Evolutionary conservation across 2,113 vertebrate genomes (phyloP).

Genomic region (Varanus salvator): DNA sequence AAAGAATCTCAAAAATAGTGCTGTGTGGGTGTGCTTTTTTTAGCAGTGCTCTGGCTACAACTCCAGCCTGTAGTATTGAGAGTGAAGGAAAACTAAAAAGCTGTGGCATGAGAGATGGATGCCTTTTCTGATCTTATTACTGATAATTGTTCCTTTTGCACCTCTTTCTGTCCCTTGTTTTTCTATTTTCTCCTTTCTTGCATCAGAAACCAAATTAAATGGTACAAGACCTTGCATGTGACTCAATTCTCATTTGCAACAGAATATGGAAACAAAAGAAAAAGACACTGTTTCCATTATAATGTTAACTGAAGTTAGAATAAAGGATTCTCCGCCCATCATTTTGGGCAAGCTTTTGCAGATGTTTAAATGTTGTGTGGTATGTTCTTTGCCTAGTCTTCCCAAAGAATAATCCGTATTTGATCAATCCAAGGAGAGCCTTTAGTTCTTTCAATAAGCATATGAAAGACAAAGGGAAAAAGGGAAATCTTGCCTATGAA

Average conservation of each 20-base stretch:
- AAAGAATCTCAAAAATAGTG: background rate
- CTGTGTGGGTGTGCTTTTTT: background rate
- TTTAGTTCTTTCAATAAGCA: background rate
- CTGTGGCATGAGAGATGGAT: slow-evolving; percentile 2
- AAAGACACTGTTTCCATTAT: background rate
- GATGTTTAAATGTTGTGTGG: background rate
- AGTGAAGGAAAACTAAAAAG: slow-evolving; percentile 10
- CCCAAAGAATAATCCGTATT: background rate
- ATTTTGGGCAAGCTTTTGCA: background rate
- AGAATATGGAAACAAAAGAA: background rate
- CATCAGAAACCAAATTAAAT: slow-evolving; percentile 9
- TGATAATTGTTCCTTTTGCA: slow-evolving; percentile 1
- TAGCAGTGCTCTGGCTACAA: background rate
- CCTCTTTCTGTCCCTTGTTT: background rate
- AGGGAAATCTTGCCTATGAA: background rate
- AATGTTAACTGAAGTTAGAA: background rate
- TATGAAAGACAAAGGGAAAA: background rate
- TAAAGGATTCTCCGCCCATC: background rate
- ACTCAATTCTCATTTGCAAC: background rate
- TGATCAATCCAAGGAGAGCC: background rate
- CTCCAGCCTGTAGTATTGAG: background rate
- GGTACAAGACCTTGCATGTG: background rate
- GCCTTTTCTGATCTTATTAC: background rate
- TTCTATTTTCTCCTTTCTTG: background rate
- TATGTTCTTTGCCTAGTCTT: too few species aligned